Evolutionary conservation across 2,888 invertebrate genomes (phyloP), one percentile per base, ranked within the genome.

Genomic region (Idaea straminata): DNA sequence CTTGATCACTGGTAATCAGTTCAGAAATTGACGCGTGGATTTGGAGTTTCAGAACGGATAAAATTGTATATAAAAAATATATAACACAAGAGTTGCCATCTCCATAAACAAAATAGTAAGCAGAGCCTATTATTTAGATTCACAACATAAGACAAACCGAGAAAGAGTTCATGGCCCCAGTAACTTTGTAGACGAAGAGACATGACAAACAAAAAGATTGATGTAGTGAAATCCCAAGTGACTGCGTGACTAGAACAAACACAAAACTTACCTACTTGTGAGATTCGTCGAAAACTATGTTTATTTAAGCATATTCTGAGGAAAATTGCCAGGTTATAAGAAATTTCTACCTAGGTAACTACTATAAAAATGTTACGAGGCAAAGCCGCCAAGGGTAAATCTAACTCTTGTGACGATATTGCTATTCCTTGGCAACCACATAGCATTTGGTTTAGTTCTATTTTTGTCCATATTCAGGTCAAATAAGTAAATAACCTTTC

Each of bases 311-410:
- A 47, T 47, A 47, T 47, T 47, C 5, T 47, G 47, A 47, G 47
- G 47, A 47, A 47, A 47, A 47, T 0, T 47, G 13, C 13, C 13
- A 47, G 47, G 47, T 13, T 13, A 47, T 47, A 13, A 10, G 47
- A 47, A 47, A 7, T 47, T 47, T 47, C 47, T 47, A 62, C 65
- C 6, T 69, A 60, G 71, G 35, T 61, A n/a, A 71, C 25, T 25
- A 25, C 25, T 25, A 25, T 25, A 25, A 25, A 25, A 25, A 25
- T 25, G 25, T 25, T 25, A 25, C 25, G 25, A 25, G 25, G 25
- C 25, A 25, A 25, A 25, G 25, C 25, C 25, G 25, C 25, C 25
- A 25, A 25, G 25, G 25, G 25, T 25, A 25, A 25, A 25, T 25
- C 25, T 25, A 25, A 1, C 2, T 25, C 25, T 25, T 2, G 1